Evolutionary conservation across 2,888 invertebrate species (phyloP).

Genomic region (Nysson spinosus): DNA sequence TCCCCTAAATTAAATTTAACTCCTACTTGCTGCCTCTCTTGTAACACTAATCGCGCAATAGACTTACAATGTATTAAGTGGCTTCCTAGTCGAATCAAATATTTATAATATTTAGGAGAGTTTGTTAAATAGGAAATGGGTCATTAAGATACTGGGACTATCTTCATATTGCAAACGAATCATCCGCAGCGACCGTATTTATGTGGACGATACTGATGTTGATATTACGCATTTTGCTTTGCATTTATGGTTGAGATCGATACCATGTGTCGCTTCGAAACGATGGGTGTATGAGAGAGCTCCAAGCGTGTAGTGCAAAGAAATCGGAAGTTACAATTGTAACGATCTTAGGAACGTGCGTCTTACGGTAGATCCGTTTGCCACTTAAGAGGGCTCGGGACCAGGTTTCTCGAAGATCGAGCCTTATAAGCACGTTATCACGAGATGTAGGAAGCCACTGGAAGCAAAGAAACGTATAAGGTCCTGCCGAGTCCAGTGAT

Average conservation of each 20-base stretch:
- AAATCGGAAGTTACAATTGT: constrained; percentile 47
- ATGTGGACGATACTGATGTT: too few relatives aligned
- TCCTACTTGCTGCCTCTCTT: neutral
- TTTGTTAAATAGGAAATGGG: too few relatives aligned
- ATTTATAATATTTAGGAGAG: too few relatives aligned
- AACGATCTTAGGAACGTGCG: constrained; percentile 35
- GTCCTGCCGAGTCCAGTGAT: constrained; percentile 55
- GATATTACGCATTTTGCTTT: too few relatives aligned
- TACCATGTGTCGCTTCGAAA: too few relatives aligned
- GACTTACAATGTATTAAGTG: too few relatives aligned
- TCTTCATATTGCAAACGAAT: too few relatives aligned
- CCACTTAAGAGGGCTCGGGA: constrained; percentile 14
- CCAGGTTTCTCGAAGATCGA: constrained; percentile 55
- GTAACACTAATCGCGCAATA: too few relatives aligned
- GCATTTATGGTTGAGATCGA: too few relatives aligned
- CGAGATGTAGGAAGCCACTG: constrained; percentile 68
- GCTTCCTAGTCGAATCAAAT: too few relatives aligned
- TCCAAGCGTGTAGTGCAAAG: constrained; percentile 17
- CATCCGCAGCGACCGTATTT: too few relatives aligned
- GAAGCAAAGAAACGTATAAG: constrained; percentile 66
- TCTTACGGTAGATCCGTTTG: constrained; percentile 26
- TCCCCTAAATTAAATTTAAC: neutral
- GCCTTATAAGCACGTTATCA: constrained; percentile 70
- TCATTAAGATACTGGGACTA: too few relatives aligned
- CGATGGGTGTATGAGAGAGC: constrained; percentile 7